These are phyloP conservation scores for Palaemon carinicauda DNA, from an alignment of 1,140 invertebrate species.

Conservation along the genomic window DNA sequence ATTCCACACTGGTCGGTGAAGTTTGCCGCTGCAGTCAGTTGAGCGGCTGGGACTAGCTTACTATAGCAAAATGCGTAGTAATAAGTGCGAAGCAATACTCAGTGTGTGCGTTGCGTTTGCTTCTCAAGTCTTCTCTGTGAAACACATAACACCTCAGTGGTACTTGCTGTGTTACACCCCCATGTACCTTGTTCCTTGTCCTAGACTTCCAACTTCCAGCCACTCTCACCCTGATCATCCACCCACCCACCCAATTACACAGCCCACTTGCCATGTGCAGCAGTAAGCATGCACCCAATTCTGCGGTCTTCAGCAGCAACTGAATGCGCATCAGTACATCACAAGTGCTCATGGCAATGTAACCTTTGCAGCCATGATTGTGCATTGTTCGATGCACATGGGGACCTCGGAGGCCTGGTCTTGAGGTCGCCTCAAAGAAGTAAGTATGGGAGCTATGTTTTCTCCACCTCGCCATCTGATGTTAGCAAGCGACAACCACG, in stretches of 20 bases:
- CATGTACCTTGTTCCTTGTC: slow-evolving; percentile 34
- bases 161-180: slow-evolving; percentile 32
- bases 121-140: slow-evolving; percentile 52
- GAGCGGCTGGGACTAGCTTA: slow-evolving; percentile 45
- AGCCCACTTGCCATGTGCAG: slow-evolving; percentile 21
- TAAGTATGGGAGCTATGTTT: slow-evolving; percentile 26
- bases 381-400: slow-evolving; percentile 24
- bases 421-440: slow-evolving; percentile 25
- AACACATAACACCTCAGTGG: slow-evolving; percentile 58
- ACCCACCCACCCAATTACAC: slow-evolving; percentile 3
- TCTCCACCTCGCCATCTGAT: neutral
- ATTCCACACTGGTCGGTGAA: slow-evolving; percentile 50
- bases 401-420: slow-evolving; percentile 35
- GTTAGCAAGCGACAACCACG: slow-evolving; percentile 29
- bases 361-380: slow-evolving; percentile 21
- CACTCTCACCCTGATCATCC: neutral
- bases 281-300: neutral
- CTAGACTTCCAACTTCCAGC: neutral
- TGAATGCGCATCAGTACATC: neutral
- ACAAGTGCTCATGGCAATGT: slow-evolving; percentile 22
- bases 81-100: slow-evolving; percentile 57
- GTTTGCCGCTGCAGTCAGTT: slow-evolving; percentile 11
- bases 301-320: neutral
- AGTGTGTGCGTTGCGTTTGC: slow-evolving; percentile 43
- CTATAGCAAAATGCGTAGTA: slow-evolving; percentile 53